These are phyloP conservation scores for Apis laboriosa DNA, from an alignment of 1,140 invertebrate genomes.

Conservation along the genomic window DNA sequence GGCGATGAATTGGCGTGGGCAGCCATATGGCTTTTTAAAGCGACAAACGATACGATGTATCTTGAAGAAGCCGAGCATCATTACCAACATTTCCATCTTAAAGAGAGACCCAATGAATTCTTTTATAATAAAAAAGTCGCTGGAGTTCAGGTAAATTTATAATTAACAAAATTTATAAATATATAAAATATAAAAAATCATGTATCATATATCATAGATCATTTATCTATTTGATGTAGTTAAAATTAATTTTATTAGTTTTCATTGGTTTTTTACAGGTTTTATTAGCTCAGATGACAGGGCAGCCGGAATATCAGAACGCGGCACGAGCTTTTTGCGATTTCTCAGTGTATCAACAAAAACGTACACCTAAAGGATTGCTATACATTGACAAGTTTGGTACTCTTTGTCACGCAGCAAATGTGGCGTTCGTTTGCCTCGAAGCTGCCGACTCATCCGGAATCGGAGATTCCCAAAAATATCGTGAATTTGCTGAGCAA, in stretches of 20 bases:
- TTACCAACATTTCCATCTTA: slow-evolving; percentile 81
- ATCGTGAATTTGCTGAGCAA: slow-evolving; percentile 82
- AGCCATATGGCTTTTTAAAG: slow-evolving; percentile 84
- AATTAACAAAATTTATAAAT: too few relatives aligned
- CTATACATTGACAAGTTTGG: slow-evolving; percentile 83
- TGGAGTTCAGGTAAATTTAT: slow-evolving; percentile 80
- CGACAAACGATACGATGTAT: slow-evolving; percentile 82
- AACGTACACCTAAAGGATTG: slow-evolving; percentile 82
- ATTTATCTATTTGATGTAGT: too few relatives aligned
- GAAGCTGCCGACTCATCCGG: slow-evolving; percentile 79
- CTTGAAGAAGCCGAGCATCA: slow-evolving; percentile 81
- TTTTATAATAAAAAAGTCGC: slow-evolving; percentile 84
- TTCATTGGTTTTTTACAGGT: slow-evolving; percentile 68
- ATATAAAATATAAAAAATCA: too few relatives aligned
- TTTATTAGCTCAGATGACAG: slow-evolving; percentile 80
- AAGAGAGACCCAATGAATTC: slow-evolving; percentile 80
- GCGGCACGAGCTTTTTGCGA: slow-evolving; percentile 82
- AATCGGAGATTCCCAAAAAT: slow-evolving; percentile 72
- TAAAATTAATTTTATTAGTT: neutral
- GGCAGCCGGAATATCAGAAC: slow-evolving; percentile 76
- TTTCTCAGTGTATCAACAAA: slow-evolving; percentile 78
- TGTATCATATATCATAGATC: too few relatives aligned
- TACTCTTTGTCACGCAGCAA: slow-evolving; percentile 83
- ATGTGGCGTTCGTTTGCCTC: slow-evolving; percentile 83
- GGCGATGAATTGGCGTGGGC: slow-evolving; percentile 85